Percentiles rank a stretch among this genome's conserved stretches.
These are phyloP conservation scores for Amphipyra tragopoginis DNA, from an alignment of 2,888 invertebrate species.

Conservation along the genomic window DNA sequence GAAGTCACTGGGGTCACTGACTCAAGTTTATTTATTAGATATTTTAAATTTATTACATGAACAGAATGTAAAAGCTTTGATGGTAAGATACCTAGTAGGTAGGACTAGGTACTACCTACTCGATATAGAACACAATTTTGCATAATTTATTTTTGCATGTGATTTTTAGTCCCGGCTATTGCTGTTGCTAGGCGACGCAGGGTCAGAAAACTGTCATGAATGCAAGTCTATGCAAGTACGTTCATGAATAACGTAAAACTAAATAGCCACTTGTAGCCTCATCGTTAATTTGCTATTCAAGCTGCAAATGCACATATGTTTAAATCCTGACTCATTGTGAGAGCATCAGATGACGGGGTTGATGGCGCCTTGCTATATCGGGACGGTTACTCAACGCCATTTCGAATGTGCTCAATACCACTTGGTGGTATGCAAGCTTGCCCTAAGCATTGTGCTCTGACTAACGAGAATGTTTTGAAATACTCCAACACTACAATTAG, in stretches of 20 bases:
- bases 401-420: constrained; percentile 43
- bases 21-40: constrained; percentile 14
- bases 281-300: constrained; percentile 48
- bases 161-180: not conserved
- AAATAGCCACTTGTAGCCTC: constrained; percentile 24
- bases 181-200: not conserved
- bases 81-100: too few species aligned
- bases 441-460: constrained; percentile 51
- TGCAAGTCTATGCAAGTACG: constrained; percentile 18
- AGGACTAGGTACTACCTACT: too few species aligned
- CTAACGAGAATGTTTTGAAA: constrained; percentile 53
- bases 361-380: constrained; percentile 75
- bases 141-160: too few species aligned
- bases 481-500: constrained; percentile 36
- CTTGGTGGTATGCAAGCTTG: constrained; percentile 47
- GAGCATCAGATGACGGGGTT: constrained; percentile 66
- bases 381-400: constrained; percentile 78
- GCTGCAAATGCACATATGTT: constrained; percentile 71
- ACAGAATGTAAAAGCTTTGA: constrained; percentile 3
- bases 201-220: constrained; percentile 9
- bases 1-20: constrained; percentile 26
- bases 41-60: constrained; percentile 9
- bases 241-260: constrained; percentile 4
- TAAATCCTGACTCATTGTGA: constrained; percentile 72
- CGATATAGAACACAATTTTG: too few species aligned